Base-by-base conservation (phyloP, 2,113 vertebrate genomes). In the Mionectes macconnelli region DNA sequence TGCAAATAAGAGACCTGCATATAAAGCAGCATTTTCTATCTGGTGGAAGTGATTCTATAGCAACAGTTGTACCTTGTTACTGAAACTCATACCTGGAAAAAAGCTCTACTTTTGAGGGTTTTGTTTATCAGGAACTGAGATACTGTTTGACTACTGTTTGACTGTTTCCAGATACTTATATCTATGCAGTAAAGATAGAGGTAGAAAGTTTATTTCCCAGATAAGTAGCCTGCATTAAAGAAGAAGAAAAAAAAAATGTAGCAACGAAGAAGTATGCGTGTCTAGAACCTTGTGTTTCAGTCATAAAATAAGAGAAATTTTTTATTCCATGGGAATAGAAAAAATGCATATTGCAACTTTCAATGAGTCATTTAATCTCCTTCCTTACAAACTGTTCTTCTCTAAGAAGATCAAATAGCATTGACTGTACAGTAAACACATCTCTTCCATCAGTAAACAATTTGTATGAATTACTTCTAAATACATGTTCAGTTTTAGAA, bases 401-500 rank as follows among this genome's bases (percentile, higher is more conserved):
- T 85, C 47, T 23, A 74, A 89, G 68, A 81, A 90, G 89, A 94
- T 87, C 88, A 94, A 90, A 63, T 47, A 70, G 31, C 67, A 91
- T 87, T 93, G 90, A 77, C 92, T 93, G 60, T 89, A 73, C 79
- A 93, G 75, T 90, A 97, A 92, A 95, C 84, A 95, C 25, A 56
- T 60, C 60, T 56, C 55, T 96, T 90, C 60, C 39, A 0, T 31
- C 57, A 50, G 88, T 94, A 96, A 97, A 94, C 90, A 96, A 28
- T 56, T 83, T 45, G 21, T 12, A 35, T 44, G 21, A 67, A 55
- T 90, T 84, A n/a, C 33, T 89, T 77, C 47, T 78, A 63, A 93
- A 90, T 39, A 57, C 59, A 22, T 12, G 21, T 42, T 75, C 78
- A 44, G 44, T 35, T 82, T 56, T 39, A 73, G 67, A 84, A 84